phyloP scores from a whole-genome alignment of 2,113 vertebrate species.

The Alexandromys fortis region DNA sequence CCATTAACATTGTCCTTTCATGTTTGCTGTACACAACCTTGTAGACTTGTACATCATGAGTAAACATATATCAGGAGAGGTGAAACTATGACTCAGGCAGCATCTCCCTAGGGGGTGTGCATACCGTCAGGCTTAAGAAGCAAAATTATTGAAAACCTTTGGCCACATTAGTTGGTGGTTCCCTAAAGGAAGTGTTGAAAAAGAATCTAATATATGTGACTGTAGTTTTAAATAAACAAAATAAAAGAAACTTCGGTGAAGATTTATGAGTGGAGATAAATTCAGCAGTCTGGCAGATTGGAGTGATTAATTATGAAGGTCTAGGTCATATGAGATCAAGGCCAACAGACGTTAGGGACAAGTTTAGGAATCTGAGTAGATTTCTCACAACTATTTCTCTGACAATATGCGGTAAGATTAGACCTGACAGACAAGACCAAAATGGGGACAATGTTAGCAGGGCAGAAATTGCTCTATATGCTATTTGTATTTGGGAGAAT shows the following conservation, averaged over 20 bases:
- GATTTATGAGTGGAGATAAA: background rate
- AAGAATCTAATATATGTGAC: background rate
- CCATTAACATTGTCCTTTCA: background rate
- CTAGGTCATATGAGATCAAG: background rate
- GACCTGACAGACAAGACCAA: background rate
- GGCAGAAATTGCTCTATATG: background rate
- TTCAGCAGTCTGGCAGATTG: fast-evolving
- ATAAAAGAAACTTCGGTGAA: background rate
- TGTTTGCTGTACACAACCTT: background rate
- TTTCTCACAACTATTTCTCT: background rate
- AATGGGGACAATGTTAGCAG: background rate
- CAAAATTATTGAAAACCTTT: conserved; percentile 2
- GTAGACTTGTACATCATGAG: background rate
- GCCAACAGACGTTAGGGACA: background rate
- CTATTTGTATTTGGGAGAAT: conserved; percentile 10
- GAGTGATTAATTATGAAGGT: background rate
- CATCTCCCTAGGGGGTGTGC: background rate
- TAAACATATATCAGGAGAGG: background rate
- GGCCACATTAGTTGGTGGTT: background rate
- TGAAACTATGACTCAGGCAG: background rate
- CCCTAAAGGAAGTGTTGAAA: background rate
- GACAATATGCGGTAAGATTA: background rate
- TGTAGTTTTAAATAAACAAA: background rate
- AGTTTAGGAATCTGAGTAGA: background rate
- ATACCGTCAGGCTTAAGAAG: background rate